A percentile compares a stretch with the other conserved stretches of the same genome.
phyloP scores from a whole-genome alignment of 2,888 invertebrate genomes.

The Drosophila pegasa region DNA sequence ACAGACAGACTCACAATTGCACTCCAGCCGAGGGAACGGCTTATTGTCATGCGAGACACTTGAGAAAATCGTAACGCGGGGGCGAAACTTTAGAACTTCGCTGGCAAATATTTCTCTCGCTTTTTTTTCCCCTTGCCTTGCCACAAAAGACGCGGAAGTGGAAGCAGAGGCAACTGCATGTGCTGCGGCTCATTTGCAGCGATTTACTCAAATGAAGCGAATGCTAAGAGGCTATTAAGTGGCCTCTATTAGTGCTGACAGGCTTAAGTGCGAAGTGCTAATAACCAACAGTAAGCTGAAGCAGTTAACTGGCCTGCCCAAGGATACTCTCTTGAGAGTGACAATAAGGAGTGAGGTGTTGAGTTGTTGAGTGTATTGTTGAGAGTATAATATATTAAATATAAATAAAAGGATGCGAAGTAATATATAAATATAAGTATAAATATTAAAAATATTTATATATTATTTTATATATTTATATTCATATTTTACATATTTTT shows the following conservation, averaged over 20 bases:
- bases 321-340: background rate
- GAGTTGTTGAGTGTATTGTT: too few species aligned
- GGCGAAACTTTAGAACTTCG: slow-evolving; percentile 47
- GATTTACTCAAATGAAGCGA: slow-evolving; percentile 55
- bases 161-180: slow-evolving; percentile 30
- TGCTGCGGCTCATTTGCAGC: slow-evolving; percentile 62
- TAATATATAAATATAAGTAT: background rate
- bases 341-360: too few species aligned
- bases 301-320: background rate
- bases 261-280: slow-evolving; percentile 17
- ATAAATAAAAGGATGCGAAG: background rate
- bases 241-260: slow-evolving; percentile 50
- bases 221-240: slow-evolving; percentile 68
- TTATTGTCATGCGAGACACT: slow-evolving; percentile 79
- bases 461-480: too few species aligned
- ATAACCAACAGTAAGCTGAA: slow-evolving; percentile 21
- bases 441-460: too few species aligned
- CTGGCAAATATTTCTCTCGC: slow-evolving; percentile 9
- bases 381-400: background rate
- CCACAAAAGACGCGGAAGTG: background rate
- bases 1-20: slow-evolving; percentile 19
- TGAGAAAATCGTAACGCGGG: slow-evolving; percentile 70
- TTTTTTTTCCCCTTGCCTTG: background rate
- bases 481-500: too few species aligned
- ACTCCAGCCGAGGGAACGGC: slow-evolving; percentile 43